Evolutionary conservation across 2,797 vertebrate genomes (phyloP).

Genomic region (Silurus lanzhouensis): DNA sequence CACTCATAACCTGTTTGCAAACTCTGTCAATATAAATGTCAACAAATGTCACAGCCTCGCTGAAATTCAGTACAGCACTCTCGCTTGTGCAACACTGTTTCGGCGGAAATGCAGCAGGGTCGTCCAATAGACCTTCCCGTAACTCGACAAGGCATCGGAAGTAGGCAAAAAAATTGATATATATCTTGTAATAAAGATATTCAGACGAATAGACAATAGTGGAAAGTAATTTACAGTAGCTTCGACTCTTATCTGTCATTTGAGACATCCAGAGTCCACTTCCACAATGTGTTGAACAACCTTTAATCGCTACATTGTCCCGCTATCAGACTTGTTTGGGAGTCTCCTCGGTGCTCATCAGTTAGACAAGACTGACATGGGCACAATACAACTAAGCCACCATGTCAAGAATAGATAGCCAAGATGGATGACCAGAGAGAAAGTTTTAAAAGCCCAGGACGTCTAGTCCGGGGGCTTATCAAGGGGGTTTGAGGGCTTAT

Average conservation of each 20-base stretch:
- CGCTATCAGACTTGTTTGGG: constrained; percentile 68
- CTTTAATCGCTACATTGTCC: constrained; percentile 81
- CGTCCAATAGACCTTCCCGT: not conserved
- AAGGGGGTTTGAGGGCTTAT: constrained; percentile 37
- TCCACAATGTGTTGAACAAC: constrained; percentile 77
- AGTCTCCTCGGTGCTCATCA: constrained; percentile 62
- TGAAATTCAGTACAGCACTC: not conserved
- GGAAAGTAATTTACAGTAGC: constrained; percentile 5
- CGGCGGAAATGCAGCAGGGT: not conserved
- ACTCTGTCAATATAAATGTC: not conserved
- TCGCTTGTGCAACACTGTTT: too few relatives aligned
- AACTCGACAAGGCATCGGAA: not conserved
- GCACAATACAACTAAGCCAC: constrained; percentile 46
- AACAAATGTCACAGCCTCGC: not conserved
- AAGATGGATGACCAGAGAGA: constrained; percentile 61
- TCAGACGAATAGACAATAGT: not conserved
- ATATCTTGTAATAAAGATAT: not conserved
- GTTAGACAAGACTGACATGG: constrained; percentile 61
- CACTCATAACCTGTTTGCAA: not conserved
- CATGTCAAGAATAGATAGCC: constrained; percentile 53
- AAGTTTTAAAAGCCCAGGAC: constrained; percentile 57
- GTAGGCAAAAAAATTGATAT: not conserved
- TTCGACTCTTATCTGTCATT: constrained; percentile 25
- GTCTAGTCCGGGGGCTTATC: constrained; percentile 71
- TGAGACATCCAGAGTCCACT: constrained; percentile 68